Conservation (phyloP, 2,797 vertebrate genomes). For the Anguilla obscura region DNA sequence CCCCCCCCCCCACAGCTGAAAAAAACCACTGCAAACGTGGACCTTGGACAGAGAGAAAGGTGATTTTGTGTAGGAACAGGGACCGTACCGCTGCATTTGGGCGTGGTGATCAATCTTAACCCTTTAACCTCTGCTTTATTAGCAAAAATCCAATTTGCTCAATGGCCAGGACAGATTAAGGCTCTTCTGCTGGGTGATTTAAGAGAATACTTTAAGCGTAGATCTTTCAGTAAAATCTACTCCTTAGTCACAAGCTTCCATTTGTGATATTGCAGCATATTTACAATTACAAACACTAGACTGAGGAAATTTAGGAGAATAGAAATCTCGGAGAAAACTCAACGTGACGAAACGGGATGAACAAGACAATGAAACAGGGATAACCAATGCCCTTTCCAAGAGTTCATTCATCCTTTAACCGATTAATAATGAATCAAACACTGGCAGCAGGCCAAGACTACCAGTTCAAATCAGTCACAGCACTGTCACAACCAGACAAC, state of each 20-base stretch:
- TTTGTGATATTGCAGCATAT: neutral
- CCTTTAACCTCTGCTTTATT: neutral
- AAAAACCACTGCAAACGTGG: neutral
- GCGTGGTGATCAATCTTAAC: neutral
- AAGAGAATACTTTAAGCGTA: neutral
- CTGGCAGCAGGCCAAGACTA: neutral
- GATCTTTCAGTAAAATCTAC: neutral
- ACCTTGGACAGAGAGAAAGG: neutral
- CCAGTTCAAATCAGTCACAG: neutral
- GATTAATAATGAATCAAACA: neutral
- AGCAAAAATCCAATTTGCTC: neutral
- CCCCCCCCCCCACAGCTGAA: neutral
- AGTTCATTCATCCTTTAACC: neutral
- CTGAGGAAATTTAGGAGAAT: neutral
- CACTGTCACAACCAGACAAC: neutral
- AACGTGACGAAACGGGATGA: neutral
- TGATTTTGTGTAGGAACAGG: slow-evolving; percentile 21
- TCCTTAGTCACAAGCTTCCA: neutral
- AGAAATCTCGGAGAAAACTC: neutral
- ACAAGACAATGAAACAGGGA: neutral
- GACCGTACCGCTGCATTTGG: neutral
- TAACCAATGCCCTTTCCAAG: neutral
- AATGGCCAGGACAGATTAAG: neutral
- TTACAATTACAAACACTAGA: neutral
- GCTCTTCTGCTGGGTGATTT: neutral